Percentiles rank a stretch among this genome's conserved stretches.
Evolutionary conservation across 2,888 invertebrate species (phyloP).

Genomic region (Lottia scabra): DNA sequence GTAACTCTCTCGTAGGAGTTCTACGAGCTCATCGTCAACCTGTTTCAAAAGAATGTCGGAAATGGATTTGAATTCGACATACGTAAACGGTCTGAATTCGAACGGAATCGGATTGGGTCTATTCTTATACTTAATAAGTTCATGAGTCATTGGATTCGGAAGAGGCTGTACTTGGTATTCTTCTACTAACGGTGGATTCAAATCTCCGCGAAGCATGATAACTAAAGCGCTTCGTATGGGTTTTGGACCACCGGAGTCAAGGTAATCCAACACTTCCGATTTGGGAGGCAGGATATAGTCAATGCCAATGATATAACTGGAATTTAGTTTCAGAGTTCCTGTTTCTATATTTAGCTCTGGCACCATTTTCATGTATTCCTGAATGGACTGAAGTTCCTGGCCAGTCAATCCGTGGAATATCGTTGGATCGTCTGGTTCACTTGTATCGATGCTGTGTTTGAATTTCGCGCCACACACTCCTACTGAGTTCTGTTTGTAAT

Average conservation of each 20-base stretch:
- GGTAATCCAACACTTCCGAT: conserved; percentile 30
- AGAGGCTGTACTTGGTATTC: conserved; percentile 22
- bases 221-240: conserved; percentile 51
- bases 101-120: conserved; percentile 29
- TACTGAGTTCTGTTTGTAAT: neutral
- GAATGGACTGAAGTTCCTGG: conserved; percentile 26
- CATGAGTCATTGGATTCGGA: conserved; percentile 30
- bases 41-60: conserved; percentile 17
- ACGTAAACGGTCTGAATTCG: conserved; percentile 27
- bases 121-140: conserved; percentile 10
- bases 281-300: conserved; percentile 39
- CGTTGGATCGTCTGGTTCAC: conserved; percentile 26
- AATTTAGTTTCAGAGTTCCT: conserved; percentile 20
- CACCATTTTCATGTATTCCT: conserved; percentile 18
- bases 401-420: conserved; percentile 35
- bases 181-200: conserved; percentile 35
- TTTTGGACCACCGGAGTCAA: conserved; percentile 26
- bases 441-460: conserved; percentile 21
- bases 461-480: neutral
- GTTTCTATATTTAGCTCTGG: conserved; percentile 27
- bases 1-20: conserved; percentile 30
- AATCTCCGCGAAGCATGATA: conserved; percentile 50
- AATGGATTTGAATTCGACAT: conserved; percentile 21
- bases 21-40: conserved; percentile 22
- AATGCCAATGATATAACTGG: conserved; percentile 28